Evolutionary conservation across 2,797 vertebrate genomes (phyloP).

Genomic region (Neosilurus hyrtlii): DNA sequence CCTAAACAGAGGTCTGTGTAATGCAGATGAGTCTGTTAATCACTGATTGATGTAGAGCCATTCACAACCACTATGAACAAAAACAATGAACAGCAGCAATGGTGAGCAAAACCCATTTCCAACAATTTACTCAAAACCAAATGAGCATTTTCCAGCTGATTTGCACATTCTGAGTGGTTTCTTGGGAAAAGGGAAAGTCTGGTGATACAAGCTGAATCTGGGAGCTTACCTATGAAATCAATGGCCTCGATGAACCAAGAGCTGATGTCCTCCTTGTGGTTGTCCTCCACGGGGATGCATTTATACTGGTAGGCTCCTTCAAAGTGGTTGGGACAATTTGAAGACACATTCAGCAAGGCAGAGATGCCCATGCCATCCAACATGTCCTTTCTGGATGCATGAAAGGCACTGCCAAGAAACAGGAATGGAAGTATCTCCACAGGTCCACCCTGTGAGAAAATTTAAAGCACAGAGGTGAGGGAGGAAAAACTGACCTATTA

Average conservation of each 20-base stretch:
- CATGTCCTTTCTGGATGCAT: constrained; percentile 79
- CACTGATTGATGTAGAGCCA: constrained; percentile 9
- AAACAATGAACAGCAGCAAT: constrained; percentile 16
- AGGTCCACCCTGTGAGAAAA: constrained; percentile 69
- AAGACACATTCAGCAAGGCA: constrained; percentile 78
- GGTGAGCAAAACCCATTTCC: constrained; percentile 5
- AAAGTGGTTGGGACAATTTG: constrained; percentile 82
- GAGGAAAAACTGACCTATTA: neutral
- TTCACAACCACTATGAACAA: neutral
- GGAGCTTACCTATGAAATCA: constrained; percentile 77
- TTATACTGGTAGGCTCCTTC: constrained; percentile 81
- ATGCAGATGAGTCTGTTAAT: constrained; percentile 45
- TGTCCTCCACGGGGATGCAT: constrained; percentile 83
- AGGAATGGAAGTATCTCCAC: constrained; percentile 83
- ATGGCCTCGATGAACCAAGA: constrained; percentile 83
- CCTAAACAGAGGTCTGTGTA: constrained; percentile 28
- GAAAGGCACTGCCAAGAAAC: constrained; percentile 79
- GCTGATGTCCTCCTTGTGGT: constrained; percentile 83
- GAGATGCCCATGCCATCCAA: constrained; percentile 78
- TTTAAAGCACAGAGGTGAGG: neutral
- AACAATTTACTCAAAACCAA: neutral
- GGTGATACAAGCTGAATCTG: neutral
- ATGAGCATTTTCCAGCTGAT: neutral
- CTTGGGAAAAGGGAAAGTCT: neutral
- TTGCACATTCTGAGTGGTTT: neutral